Evolutionary conservation across 2,113 vertebrate species (phyloP), one percentile per base, ranked within the genome.

Genomic region (Microcebus lehilahytsara): DNA sequence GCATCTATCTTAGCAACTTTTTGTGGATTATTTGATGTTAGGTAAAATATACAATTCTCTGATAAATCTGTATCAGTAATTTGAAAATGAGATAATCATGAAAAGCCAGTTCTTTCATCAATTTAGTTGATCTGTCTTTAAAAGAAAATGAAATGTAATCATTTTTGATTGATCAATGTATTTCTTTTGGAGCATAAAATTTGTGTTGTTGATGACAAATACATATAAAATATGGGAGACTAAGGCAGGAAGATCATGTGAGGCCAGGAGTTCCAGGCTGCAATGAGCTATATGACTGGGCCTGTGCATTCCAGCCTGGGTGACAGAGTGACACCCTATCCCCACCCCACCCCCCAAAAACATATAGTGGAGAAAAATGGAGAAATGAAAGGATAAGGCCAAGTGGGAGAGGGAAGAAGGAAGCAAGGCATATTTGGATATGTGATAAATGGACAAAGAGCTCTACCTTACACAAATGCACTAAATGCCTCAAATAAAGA

Each of bases 41-140:
- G 17, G 53, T 56, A 56, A 56, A 56, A 56, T 56, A 56, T 56
- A 56, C 20, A 19, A 56, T 56, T 56, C 53, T 56, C 53, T 56
- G 53, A 56, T 56, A 56, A 56, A 56, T 56, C 5, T 56, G 53
- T 56, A 56, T 56, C 53, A 56, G 53, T 56, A 56, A 56, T 56
- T 56, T 56, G 53, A 56, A 56, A 56, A 56, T 56, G 53, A 56
- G 53, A 56, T 56, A 56, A 56, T 56, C 53, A 56, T 56, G 53
- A 56, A 98, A 95, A 96, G 56, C 42, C 32, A 93, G 11, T 89
- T 97, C 17, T 95, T 95, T 66, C 90, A 96, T 96, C 96, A 93
- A 93, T 69, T 98, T 84, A 69, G 40, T 84, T 95, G 27, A 87
- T 87, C 46, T 95, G 49, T 86, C 77, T 74, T 95, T 96, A 88